Base-by-base conservation (phyloP, 35 echinoderm and acorn worm species). In the Ophiothrix spiculata region DNA sequence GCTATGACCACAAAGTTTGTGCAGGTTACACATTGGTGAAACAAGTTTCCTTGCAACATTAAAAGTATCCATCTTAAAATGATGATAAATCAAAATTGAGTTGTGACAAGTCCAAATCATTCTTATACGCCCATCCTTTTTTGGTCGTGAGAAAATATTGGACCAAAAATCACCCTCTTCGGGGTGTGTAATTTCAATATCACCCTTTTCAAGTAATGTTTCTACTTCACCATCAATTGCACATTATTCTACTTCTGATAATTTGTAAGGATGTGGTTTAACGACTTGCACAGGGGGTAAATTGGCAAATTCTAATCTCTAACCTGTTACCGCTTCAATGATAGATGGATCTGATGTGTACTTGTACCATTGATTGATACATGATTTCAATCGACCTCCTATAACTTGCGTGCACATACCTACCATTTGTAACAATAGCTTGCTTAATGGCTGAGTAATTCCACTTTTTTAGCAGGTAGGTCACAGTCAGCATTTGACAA, bases 111-210 rank as follows among this genome's bases (percentile, higher is more conserved):
- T 90, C 89, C 36, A 90, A 32, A 94, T 86, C 83, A 90, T 41
- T 54, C 88, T 31, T 35, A 56, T 73, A 32, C 87, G 77, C 0
- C 92, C 92, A 82, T 90, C 78, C 75, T 90, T 90, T 74, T 90
- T 94, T 37, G 88, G 85, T 77, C 85, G 39, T 40, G 80, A 64
- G 79, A 94, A 86, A 82, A 87, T 81, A 37, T 32, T 54, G 11
- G 92, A 94, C 40, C 90, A 31, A 86, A 85, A 86, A 42, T 90
- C 75, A 15, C 83, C 92, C 23, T 69, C 31, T 49, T 56, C 23
- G 23, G 46, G 82, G 32, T 12, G 28, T 25, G 11, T 15, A 21
- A 3, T 45, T 23, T n/a, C 37, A 37, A 84, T 84, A 36, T 33
- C 82, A 16, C 28, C 63, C 35, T 84, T 74, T 28, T 64, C 31